These are phyloP conservation scores for Diloba caeruleocephala DNA, from an alignment of 2,888 invertebrate species.

Conservation along the genomic window DNA sequence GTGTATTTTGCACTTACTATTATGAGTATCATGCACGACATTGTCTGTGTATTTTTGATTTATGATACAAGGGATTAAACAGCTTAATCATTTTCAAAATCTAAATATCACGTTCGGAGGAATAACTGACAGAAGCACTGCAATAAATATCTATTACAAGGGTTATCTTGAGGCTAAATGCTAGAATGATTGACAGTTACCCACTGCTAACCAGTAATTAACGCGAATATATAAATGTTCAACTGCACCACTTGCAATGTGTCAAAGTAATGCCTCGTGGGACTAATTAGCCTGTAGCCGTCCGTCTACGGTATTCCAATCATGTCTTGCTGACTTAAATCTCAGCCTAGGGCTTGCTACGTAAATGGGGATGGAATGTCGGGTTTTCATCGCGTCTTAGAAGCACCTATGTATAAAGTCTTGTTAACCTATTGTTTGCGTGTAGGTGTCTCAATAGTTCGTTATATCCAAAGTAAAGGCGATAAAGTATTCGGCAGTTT, in stretches of 20 bases:
- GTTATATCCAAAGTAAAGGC: constrained; percentile 44
- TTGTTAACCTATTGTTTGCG: constrained; percentile 35
- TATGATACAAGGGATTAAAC: constrained; percentile 34
- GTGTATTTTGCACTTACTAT: too few species aligned
- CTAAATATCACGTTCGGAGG: constrained; percentile 36
- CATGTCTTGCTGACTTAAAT: constrained; percentile 50
- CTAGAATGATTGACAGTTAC: constrained; percentile 45
- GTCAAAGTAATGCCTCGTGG: constrained; percentile 49
- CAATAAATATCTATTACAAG: constrained; percentile 47
- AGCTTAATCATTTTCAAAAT: constrained; percentile 29
- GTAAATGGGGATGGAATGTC: constrained; percentile 60
- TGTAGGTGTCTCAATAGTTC: constrained; percentile 56
- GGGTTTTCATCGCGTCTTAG: constrained; percentile 45
- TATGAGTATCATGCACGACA: too few species aligned
- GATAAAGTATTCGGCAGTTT: constrained; percentile 47
- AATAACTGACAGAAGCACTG: constrained; percentile 29
- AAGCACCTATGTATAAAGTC: constrained; percentile 36
- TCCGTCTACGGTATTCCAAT: constrained; percentile 34
- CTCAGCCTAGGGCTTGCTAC: constrained; percentile 51
- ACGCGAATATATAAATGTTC: constrained; percentile 44
- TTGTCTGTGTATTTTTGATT: too few species aligned
- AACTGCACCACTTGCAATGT: constrained; percentile 45
- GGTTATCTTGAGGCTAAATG: constrained; percentile 48
- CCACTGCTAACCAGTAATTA: constrained; percentile 47
- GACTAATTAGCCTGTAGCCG: constrained; percentile 49